Evolutionary conservation across 92 coral and sea anemone genomes (phyloP).

Genomic region (Bergia sp.): DNA sequence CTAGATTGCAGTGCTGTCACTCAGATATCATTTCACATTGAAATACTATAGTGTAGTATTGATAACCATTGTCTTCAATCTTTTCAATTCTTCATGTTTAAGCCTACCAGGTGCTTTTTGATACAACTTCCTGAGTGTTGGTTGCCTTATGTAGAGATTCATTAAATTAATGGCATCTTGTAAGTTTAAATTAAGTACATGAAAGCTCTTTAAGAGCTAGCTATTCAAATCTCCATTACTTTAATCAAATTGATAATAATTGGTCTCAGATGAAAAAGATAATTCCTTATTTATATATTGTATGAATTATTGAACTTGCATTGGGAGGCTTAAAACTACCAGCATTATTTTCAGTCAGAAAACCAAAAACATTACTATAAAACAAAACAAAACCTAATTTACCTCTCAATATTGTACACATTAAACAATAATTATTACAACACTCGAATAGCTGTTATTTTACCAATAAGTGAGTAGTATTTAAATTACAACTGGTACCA

Average conservation of each 20-base stretch:
- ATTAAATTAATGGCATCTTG: not conserved
- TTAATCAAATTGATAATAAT: constrained; percentile 20
- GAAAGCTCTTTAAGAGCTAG: constrained; percentile 12
- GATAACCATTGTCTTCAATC: not conserved
- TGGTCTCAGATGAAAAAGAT: not conserved
- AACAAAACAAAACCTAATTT: not conserved
- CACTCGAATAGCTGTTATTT: not conserved
- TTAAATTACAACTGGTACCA: no score
- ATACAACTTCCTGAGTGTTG: not conserved
- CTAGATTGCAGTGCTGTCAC: not conserved
- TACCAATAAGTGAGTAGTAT: not conserved
- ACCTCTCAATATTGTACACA: not conserved
- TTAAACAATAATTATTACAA: not conserved
- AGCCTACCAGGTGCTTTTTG: not conserved
- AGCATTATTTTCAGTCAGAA: not conserved
- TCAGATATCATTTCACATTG: constrained; percentile 9
- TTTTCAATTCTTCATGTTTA: not conserved
- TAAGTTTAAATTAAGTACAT: not conserved
- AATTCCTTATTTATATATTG: constrained; percentile 8
- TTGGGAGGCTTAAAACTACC: not conserved
- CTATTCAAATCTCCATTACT: constrained; percentile 1
- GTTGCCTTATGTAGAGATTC: constrained; percentile 2
- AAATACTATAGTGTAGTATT: not conserved
- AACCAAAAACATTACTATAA: not conserved
- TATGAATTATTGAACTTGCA: constrained; percentile 9